Base-by-base conservation (phyloP, 1,140 invertebrate species). In the Batillaria attramentaria region DNA sequence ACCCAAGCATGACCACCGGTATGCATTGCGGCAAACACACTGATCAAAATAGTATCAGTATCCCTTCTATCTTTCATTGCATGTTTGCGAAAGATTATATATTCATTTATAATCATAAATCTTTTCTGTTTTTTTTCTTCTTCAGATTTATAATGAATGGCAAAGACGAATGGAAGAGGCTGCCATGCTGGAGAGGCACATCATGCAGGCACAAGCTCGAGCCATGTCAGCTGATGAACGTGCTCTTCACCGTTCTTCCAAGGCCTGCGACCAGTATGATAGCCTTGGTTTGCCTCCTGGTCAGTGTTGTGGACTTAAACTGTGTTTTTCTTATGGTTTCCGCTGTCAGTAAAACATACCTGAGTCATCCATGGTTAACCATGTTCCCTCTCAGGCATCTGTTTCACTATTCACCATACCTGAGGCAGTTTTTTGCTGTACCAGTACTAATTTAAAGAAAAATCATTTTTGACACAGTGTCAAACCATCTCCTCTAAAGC, bases 201-300 rank as follows among this genome's bases (percentile, higher is more conserved):
- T 91, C 65, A 89, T 91, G 87, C 88, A 91, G 79, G 89, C 90
- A 8, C 88, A 91, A 77, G 90, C 90, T 10, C 81, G 87, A 50
- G 90, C 90, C 37, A 89, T 89, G 86, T 90, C 89, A 37, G 88
- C 89, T 69, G 90, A 91, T 81, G 90, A 91, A 69, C 79, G 89
- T 39, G 88, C 87, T 72, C 62, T 90, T 28, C 87, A 90, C 68
- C 81, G 84, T 54, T 75, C 85, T 0, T 72, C 83, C 57, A 77
- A 83, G 37, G 85, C 83, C 31, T 87, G 86, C 80, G 84, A 86
- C 31, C 86, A 87, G 37, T 89, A 88, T 76, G 54, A 72, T 31
- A 81, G 84, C 33, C 80, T 90, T 3, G 89, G 89, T 5, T 81
- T 91, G 35, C 90, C 90, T 37, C 88, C 89, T 82, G 86, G 90